Conservation (phyloP, 2,797 vertebrate species). For the Peromyscus aztecus region DNA sequence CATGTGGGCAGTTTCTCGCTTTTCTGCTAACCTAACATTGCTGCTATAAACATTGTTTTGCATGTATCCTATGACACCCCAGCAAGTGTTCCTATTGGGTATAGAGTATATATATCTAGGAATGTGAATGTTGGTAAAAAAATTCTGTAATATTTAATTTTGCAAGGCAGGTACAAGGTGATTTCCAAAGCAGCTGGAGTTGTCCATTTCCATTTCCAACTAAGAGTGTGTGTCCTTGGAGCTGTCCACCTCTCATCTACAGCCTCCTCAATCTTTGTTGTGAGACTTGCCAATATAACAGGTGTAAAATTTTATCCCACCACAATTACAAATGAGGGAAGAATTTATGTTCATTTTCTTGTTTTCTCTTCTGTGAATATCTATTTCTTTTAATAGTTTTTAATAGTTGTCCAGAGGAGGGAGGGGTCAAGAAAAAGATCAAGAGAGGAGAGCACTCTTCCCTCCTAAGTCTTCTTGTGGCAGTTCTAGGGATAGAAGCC, state of each 20-base stretch:
- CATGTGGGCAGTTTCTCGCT: not conserved
- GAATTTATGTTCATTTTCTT: not conserved
- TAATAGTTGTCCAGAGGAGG: not conserved
- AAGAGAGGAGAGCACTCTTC: not conserved
- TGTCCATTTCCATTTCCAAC: not conserved
- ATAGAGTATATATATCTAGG: not conserved
- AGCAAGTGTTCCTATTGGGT: not conserved
- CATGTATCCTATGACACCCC: not conserved
- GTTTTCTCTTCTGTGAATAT: not conserved
- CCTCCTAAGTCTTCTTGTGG: not conserved
- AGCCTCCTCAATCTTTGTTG: not conserved
- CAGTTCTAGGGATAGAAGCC: not conserved
- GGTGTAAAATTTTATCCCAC: not conserved
- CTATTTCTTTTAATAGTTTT: not conserved
- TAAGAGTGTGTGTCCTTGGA: not conserved
- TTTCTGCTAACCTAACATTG: not conserved
- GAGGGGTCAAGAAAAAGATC: too few species aligned
- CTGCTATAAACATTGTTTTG: not conserved
- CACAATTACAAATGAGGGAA: not conserved
- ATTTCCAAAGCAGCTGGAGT: not conserved
- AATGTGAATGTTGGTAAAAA: not conserved
- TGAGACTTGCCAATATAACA: not conserved
- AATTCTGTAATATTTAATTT: constrained; percentile 1
- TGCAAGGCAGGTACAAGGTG: not conserved
- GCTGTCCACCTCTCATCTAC: not conserved